phyloP scores from a whole-genome alignment of 2,797 vertebrate species.

The Euphonia xanthogaster region DNA sequence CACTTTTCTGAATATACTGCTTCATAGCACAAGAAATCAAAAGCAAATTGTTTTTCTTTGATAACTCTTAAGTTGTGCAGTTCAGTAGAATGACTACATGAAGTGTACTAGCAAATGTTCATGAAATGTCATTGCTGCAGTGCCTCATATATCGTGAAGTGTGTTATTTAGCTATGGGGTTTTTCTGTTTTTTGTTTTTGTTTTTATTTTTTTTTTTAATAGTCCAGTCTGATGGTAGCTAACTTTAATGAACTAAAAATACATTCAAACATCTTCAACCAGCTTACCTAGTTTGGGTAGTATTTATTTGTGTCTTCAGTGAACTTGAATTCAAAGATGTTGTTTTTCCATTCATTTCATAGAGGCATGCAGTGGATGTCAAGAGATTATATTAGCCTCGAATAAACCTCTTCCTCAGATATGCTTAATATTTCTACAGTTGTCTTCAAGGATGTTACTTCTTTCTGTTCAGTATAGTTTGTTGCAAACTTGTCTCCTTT shows the following conservation, averaged over 20 bases:
- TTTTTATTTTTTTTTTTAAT: background rate
- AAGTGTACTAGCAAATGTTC: background rate
- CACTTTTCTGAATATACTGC: conserved; percentile 6
- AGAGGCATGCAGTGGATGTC: background rate
- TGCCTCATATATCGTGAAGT: background rate
- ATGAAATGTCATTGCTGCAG: background rate
- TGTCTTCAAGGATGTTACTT: background rate
- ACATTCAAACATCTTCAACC: background rate
- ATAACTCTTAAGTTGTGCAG: background rate
- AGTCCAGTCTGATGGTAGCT: background rate
- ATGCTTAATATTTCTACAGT: background rate
- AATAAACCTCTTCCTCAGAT: background rate
- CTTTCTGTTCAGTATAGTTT: background rate
- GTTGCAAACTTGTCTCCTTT: background rate
- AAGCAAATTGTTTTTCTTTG: conserved; percentile 52
- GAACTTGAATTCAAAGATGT: background rate
- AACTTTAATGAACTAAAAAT: background rate
- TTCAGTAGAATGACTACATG: background rate
- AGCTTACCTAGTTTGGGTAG: background rate
- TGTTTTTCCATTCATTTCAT: background rate
- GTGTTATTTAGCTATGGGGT: background rate
- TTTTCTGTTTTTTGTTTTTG: background rate
- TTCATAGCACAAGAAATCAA: conserved; percentile 5
- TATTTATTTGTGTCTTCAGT: background rate
- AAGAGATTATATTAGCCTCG: background rate